Conservation (phyloP, 1,140 invertebrate genomes). For the Scaptomyza pallida region DNA sequence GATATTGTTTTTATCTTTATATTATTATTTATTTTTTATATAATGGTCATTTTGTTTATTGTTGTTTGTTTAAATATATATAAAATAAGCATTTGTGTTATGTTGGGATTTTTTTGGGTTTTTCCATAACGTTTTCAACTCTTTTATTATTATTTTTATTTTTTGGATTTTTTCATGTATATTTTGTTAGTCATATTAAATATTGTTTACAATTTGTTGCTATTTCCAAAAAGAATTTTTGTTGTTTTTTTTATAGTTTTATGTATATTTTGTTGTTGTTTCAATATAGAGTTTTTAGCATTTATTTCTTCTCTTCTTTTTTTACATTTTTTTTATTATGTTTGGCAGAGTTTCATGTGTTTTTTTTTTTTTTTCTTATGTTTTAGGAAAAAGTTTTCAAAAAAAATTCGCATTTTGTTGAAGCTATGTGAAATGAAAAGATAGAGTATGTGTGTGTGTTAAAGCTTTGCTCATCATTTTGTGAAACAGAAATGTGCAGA, state of each 20-base stretch:
- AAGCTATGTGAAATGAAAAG: conserved; percentile 11
- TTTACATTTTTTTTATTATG: conserved; percentile 47
- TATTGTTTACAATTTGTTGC: conserved; percentile 64
- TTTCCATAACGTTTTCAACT: conserved; percentile 16
- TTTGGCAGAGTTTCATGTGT: conserved; percentile 70
- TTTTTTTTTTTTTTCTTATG: conserved; percentile 35
- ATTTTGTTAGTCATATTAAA: conserved; percentile 48
- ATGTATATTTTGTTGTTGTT: conserved; percentile 14
- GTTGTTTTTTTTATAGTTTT: conserved; percentile 13
- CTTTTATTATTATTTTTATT: conserved; percentile 19
- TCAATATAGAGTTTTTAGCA: background rate
- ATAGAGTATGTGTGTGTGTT: conserved; percentile 2
- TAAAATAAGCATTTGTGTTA: conserved; percentile 67
- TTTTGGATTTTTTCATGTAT: conserved; percentile 43
- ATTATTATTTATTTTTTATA: conserved; percentile 61
- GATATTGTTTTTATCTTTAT: conserved; percentile 34
- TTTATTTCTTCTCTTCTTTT: conserved; percentile 18
- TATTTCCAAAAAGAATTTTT: conserved; percentile 56
- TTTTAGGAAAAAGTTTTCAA: conserved; percentile 22
- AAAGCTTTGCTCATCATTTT: conserved; percentile 41
- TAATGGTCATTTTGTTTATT: conserved; percentile 72
- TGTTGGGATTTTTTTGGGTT: conserved; percentile 12
- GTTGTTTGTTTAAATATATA: conserved; percentile 74
- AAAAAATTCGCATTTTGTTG: conserved; percentile 9
- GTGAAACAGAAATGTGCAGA: background rate